Base-by-base conservation (phyloP, 1,140 invertebrate species). In the Pectinophora gossypiella region DNA sequence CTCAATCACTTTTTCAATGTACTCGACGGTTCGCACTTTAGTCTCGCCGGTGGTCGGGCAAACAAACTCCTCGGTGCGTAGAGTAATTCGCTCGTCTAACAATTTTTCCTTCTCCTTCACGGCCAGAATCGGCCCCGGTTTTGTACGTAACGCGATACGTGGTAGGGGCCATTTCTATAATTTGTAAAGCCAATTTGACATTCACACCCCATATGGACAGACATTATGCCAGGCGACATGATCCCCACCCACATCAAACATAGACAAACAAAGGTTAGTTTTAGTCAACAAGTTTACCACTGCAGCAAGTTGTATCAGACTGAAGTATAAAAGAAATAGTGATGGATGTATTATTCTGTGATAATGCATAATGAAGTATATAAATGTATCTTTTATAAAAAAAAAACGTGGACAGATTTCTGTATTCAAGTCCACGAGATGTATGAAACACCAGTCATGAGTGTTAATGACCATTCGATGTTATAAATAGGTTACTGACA, bases 1-100 rank as follows among this genome's bases (percentile, higher is more conserved):
- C 89, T 97, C 95, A 88, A 97, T 95, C 85, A 96, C 92, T 91
- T 97, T 97, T 91, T 97, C 95, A 89, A 96, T 94, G 90, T 96
- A 95, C 91, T 97, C 95, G 82, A 97, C 91, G 51, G 96, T 97
- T 89, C 95, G 91, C 64, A 97, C 92, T 88, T 93, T 93, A 80
- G 91, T 91, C 85, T 94, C 93, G 67, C 95, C 95, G 56, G 95
- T 95, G 58, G 91, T 88, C 68, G 95, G 94, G 87, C 96, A 95
- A 66, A 95, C 84, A 88, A 94, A 95, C 85, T 97, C 95, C 88
- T 97, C 95, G 49, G 95, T 96, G 84, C 93, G 93, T 54, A 92
- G 90, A 62, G 93, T 95, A 64, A 96, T 92, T 87, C 94, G 95
- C 90, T 97, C 95, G 81, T 94, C 95, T 80, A 97, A 90, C 70